Evolutionary conservation across 2,797 vertebrate genomes (phyloP), one percentile per base, ranked within the genome.

Genomic region (Ctenochaetus hawaiiensis): DNA sequence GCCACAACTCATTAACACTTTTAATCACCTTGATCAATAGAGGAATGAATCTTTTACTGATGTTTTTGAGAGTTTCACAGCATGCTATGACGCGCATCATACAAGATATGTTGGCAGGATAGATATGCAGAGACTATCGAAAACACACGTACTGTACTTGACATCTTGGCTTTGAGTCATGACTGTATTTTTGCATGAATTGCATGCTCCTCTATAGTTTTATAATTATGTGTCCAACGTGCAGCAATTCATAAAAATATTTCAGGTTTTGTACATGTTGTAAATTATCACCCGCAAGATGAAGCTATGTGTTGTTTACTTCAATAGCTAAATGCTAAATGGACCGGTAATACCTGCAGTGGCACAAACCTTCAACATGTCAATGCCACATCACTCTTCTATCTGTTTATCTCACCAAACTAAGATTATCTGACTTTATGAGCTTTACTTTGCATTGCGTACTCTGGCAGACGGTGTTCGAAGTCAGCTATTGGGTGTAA

Each of bases 1-100:
- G 30, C 49, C 67, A 47, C 53, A 78, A 1, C 7, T 22, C 11
- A 14, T 61, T 53, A 70, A 41, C n/a, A 9, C 39, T 34, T 34
- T 72, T 37, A 22, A 63, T 80, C 22, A 12, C n/a, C 16, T 49
- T 22, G n/a, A 74, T 77, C 26, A 58, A 12, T 68, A 57, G 23
- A 72, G 47, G 23, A 83, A 69, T 89, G 45, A 80, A 71, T 82
- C 20, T 82, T 9, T 67, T n/a, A 10, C 30, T 82, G 82, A 82
- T 54, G 51, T 73, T 69, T 45, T 58, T 56, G 34, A 58, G 14
- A 68, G 77, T 83, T 86, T 89, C 80, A 76, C 57, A 75, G 5
- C 45, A 57, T 26, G 3, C 13, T 60, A 13, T 77, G 68, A 84
- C 2, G 77, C 72, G 59, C 37, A 11, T 72, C 18, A 62, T 22